Conservation (phyloP, 2,113 vertebrate species). For the Panthera leo region DNA sequence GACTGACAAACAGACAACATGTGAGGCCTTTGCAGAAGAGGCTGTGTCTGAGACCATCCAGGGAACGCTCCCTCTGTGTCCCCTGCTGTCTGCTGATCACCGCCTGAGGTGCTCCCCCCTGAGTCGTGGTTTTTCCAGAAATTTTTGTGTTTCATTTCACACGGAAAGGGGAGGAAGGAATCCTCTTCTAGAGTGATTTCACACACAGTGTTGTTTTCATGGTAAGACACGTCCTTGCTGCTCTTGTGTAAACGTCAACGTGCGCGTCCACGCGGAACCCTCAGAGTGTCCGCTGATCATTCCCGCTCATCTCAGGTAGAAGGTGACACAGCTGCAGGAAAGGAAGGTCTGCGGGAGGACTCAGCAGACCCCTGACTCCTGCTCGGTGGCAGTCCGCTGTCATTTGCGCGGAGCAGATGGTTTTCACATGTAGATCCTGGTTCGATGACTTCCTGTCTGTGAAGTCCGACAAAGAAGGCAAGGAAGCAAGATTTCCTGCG, state of each 20-base stretch:
- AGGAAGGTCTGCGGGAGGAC: slow-evolving; percentile 64
- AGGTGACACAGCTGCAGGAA: slow-evolving; percentile 68
- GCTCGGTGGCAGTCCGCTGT: slow-evolving; percentile 72
- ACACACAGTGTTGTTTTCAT: slow-evolving; percentile 76
- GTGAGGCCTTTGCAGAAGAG: slow-evolving; percentile 88
- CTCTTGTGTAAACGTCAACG: slow-evolving; percentile 70
- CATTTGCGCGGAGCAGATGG: slow-evolving; percentile 78
- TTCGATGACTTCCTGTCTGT: slow-evolving; percentile 84
- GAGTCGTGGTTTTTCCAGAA: background rate
- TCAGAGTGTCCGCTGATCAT: slow-evolving; percentile 72
- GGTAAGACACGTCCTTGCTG: slow-evolving; percentile 60
- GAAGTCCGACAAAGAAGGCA: slow-evolving; percentile 79
- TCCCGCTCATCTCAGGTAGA: slow-evolving; percentile 86
- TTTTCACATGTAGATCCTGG: slow-evolving; percentile 79
- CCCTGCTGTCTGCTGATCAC: slow-evolving; percentile 84
- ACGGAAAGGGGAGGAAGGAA: slow-evolving; percentile 52
- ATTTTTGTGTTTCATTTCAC: slow-evolving; percentile 71
- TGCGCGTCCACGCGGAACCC: slow-evolving; percentile 70
- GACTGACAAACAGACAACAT: slow-evolving; percentile 83
- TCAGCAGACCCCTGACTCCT: slow-evolving; percentile 69
- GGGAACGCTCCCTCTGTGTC: slow-evolving; percentile 88
- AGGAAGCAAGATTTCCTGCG: slow-evolving; percentile 82
- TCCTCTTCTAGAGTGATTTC: slow-evolving; percentile 73
- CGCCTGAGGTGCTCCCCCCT: slow-evolving; percentile 84
- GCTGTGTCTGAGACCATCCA: slow-evolving; percentile 80